Evolutionary conservation across 2,113 vertebrate genomes (phyloP), one percentile per base, ranked within the genome.

Genomic region (Labeo catla): DNA sequence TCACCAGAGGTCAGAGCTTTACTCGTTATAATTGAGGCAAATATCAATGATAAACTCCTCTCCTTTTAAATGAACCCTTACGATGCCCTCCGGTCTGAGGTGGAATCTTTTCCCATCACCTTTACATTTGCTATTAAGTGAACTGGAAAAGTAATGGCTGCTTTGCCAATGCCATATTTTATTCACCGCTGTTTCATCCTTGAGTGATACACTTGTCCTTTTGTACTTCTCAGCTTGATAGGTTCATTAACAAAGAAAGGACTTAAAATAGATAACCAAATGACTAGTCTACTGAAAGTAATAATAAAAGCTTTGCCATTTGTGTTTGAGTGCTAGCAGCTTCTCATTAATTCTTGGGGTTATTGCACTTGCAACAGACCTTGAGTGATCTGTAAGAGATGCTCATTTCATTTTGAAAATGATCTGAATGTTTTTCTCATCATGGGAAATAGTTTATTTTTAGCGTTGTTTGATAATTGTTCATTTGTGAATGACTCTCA

Each of bases 141-240:
- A 66, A 65, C 79, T 81, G 21, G 13, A 66, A 50, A 65, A n/a
- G 13, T 81, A 65, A 65, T 63, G 36, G 57, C 57, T 3, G 2
- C 13, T 81, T 81, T 81, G 21, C 79, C 59, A 66, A 19, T 34
- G 23, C 12, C 61, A 81, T 66, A 34, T 81, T 81, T 66, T 50
- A 66, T 81, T 50, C 15, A 66, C 11, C 0, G 4, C n/a, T 11
- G 43, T 13, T 49, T 66, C 43, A 66, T 63, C 43, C 21, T 16
- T 66, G n/a, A 81, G 36, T 81, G 59, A 63, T 43, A 49, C 12
- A 66, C 8, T 34, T 66, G 43, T 66, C 61, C n/a, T 81, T 78
- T 66, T 49, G n/a, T 49, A n/a, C 21, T 63, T 23, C 36, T 81
- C 78, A 81, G 7, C 34, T 23, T 16, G 21, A 78, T 34, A 76